A percentile compares a stretch with the other conserved stretches of the same genome.
These are phyloP conservation scores for Stichopus chloronotus DNA, from an alignment of 35 echinoderm and acorn worm species.

Conservation along the genomic window DNA sequence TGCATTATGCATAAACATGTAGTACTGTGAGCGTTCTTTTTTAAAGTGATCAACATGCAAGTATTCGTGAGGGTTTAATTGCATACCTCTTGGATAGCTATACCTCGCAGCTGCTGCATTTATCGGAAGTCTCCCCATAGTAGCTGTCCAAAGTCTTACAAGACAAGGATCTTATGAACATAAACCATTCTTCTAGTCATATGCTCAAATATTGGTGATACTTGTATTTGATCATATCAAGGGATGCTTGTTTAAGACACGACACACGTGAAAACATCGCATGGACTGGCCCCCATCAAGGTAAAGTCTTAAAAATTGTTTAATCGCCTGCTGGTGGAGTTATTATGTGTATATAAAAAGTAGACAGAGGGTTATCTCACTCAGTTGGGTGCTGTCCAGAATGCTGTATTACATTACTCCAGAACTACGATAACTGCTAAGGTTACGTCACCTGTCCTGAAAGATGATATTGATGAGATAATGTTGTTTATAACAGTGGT, in stretches of 20 bases:
- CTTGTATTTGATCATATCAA: neutral
- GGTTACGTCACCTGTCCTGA: neutral
- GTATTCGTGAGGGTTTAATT: no score
- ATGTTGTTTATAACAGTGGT: constrained; percentile 3
- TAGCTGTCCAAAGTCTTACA: no score
- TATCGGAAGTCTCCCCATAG: no score
- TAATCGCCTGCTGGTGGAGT: neutral
- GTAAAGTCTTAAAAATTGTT: neutral
- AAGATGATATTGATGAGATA: constrained; percentile 21
- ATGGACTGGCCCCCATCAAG: neutral
- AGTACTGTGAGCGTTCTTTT: no score
- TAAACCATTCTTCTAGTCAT: no score
- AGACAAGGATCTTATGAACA: no score
- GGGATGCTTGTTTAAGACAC: neutral
- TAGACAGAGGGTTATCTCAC: neutral
- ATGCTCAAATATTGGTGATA: no score
- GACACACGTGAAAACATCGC: neutral
- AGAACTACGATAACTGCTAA: neutral
- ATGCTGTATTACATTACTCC: neutral
- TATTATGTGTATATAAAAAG: neutral
- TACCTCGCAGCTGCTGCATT: no score
- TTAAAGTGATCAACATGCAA: no score
- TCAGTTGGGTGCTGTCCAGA: neutral
- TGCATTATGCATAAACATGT: no score
- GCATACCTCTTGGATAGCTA: no score